Conservation (phyloP, 2,888 invertebrate species). For the Stenodema calcarata region DNA sequence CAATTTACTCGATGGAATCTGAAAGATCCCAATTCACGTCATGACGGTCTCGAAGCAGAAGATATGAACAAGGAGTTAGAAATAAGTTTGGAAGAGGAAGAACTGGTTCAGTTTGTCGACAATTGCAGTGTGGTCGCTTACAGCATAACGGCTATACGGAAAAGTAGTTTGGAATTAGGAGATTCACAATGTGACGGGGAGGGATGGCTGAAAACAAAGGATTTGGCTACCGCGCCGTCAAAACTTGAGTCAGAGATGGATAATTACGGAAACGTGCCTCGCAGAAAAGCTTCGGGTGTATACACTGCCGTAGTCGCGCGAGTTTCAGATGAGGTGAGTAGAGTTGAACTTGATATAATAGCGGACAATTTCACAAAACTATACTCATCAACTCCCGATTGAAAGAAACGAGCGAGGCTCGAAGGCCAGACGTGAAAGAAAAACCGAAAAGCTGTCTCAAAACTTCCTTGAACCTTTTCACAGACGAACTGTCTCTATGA, state of each 20-base stretch:
- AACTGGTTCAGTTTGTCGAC: no score
- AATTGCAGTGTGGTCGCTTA: no score
- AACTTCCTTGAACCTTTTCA: no score
- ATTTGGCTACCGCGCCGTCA: neutral
- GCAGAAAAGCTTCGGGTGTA: neutral
- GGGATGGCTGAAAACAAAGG: neutral
- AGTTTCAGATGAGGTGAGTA: slow-evolving; percentile 22
- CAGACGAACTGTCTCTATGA: no score
- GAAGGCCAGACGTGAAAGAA: neutral
- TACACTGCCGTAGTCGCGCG: slow-evolving; percentile 10
- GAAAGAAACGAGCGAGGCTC: neutral
- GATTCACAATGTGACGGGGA: no score
- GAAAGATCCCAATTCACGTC: no score
- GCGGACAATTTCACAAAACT: neutral
- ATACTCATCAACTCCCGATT: neutral
- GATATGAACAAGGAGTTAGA: no score
- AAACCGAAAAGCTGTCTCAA: neutral
- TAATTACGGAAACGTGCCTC: slow-evolving; percentile 29
- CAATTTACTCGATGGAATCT: no score
- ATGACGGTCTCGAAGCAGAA: no score
- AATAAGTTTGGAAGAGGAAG: no score
- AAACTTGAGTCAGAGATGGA: neutral
- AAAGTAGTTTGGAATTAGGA: no score
- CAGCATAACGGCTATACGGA: no score
- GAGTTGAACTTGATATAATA: neutral